Base-by-base conservation (phyloP, 2,888 invertebrate species). In the Bombylius major region DNA sequence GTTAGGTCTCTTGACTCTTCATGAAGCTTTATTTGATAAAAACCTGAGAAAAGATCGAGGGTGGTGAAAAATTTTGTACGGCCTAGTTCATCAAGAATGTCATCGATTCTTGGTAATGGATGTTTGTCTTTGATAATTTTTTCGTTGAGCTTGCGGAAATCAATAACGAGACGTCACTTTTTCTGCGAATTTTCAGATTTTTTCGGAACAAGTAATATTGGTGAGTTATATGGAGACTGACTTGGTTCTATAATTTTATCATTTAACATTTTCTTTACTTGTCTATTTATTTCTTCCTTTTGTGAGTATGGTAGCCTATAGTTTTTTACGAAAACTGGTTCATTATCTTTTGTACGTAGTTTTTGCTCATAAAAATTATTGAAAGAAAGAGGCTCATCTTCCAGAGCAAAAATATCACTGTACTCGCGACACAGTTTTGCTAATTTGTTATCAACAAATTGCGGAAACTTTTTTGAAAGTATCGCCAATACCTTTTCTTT, bases 161-260 rank as follows among this genome's bases (percentile, higher is more conserved):
- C 51, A 33, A 51, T n/a, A 6, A 51, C 51, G 6, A 51, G 32
- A 32, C 60, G 53, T 56, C 60, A 58, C 8, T 51, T 51, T 39
- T 56, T 53, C 7, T 54, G 46, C 14, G 47, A n/a, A 11, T 53
- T 46, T 13, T 53, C 39, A 9, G 51, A 12, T 34, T 60, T 62
- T 51, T 63, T 63, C 2, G 63, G 63, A 14, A 65, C 64, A 5
- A 65, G 34, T 47, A 63, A 47, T 23, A 64, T 47, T 12, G 63
- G 62, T 12, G 58, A 59, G 52, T 62, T 62, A 52, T 60, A 65
- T 52, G 57, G 55, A 1, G 62, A 59, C 45, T 44, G 47, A 9
- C 58, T 57, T 46, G 60, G 61, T 53, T 65, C 61, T 23, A 61
- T 62, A 31, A 58, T 59, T 42, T 57, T 45, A 12, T 59, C 39